Evolutionary conservation across 1,140 invertebrate genomes (phyloP).

Genomic region (Arctopsyche grandis): DNA sequence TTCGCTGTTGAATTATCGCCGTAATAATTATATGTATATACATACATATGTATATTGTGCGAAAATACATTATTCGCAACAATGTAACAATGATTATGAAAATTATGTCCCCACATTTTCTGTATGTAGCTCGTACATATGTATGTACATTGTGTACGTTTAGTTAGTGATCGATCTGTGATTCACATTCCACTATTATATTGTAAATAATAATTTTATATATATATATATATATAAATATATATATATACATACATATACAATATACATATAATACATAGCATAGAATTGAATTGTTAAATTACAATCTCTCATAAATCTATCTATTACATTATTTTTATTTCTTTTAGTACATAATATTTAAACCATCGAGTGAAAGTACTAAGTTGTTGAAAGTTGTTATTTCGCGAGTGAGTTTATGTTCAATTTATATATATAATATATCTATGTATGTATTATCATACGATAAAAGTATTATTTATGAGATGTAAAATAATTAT

Average conservation of each 20-base stretch:
- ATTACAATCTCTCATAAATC: neutral
- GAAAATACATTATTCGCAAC: neutral
- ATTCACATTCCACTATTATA: constrained; percentile 38
- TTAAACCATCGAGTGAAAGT: no score
- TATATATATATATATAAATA: no score
- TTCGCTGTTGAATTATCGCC: neutral
- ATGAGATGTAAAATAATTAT: neutral
- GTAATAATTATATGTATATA: neutral
- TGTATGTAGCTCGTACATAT: neutral
- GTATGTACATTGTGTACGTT: neutral
- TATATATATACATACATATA: no score
- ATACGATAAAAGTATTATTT: neutral
- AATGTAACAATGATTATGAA: neutral
- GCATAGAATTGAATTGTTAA: neutral
- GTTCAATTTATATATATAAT: neutral
- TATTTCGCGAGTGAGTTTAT: neutral
- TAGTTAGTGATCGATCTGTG: constrained; percentile 35
- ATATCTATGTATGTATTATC: no score
- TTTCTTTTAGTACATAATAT: no score
- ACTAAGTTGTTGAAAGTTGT: no score
- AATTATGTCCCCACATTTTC: neutral
- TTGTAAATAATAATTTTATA: constrained; percentile 38
- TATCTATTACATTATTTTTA: no score
- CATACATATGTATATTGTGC: neutral
- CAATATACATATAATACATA: neutral